Percentiles rank a stretch among this genome's conserved stretches.
phyloP scores from a whole-genome alignment of 2,797 vertebrate genomes.

The Lepidocolaptes lacrymiger region DNA sequence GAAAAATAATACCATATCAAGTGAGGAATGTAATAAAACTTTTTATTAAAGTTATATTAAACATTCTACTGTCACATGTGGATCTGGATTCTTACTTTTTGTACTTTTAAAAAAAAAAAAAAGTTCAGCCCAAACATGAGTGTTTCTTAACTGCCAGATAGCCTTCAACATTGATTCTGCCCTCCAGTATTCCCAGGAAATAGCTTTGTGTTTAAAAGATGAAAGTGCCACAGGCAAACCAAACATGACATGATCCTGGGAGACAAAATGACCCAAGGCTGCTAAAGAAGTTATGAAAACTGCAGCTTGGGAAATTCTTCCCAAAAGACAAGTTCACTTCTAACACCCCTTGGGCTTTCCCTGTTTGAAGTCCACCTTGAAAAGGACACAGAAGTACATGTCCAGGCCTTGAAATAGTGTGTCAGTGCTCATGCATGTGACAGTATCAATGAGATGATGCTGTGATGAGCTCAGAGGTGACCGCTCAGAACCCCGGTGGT shows the following conservation, averaged over 20 bases:
- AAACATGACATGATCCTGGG: background rate
- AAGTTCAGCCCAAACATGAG: background rate
- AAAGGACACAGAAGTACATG: background rate
- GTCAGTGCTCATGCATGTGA: background rate
- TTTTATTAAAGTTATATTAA: background rate
- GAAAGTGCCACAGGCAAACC: background rate
- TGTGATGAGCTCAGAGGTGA: background rate
- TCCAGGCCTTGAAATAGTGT: background rate
- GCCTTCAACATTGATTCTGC: background rate
- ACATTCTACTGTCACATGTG: background rate
- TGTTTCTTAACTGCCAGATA: background rate
- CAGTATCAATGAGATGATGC: background rate
- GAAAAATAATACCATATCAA: background rate
- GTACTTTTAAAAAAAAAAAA: background rate
- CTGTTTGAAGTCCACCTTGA: background rate
- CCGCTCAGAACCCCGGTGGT: background rate
- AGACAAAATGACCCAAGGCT: background rate
- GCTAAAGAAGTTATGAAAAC: background rate
- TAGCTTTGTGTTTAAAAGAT: slow-evolving; percentile 11
- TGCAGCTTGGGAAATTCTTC: background rate
- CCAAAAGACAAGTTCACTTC: background rate
- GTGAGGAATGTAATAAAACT: background rate
- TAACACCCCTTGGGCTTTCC: background rate
- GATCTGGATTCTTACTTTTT: background rate
- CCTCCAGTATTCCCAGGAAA: background rate